Evolutionary conservation across 2,797 vertebrate genomes (phyloP), one percentile per base, ranked within the genome.

Genomic region (Scarus forsteni): DNA sequence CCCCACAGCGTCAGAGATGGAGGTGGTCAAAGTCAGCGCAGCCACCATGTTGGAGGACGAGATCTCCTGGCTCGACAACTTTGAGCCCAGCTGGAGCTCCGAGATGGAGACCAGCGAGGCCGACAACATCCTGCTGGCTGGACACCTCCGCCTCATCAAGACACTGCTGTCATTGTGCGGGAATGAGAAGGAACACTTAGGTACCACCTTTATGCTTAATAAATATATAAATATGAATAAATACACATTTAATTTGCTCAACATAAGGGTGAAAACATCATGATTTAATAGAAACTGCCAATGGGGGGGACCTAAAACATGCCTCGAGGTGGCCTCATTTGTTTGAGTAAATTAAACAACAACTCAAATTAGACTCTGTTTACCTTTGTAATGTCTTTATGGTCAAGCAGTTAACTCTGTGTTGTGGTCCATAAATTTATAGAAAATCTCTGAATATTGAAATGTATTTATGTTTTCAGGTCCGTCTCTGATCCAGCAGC

Each of bases 1-100:
- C 10, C 54, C 38, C 56, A 4, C 70, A 99, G 98, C 95, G 3
- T 96, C 97, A 38, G 98, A 99, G 94, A 99, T 99, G 98, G 98
- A 99, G 56, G 97, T 95, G 70, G 88, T 98, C 59, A 95, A 96
- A 82, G 95, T 99, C 81, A 98, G 97, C 44, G 96, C 98, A 1
- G 97, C 97, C 64, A 91, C 93, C 74, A 99, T 99, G 98, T 87
- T 99, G 78, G 98, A 99, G 89, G 98, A 99, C 58, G 98, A 99
- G 89, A 99, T 99, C 89, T 98, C 96, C 11, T 99, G 98, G 98
- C 93, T 99, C 10, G 97, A 99, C 86, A 99, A 99, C 87, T 99
- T 99, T 53, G 98, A 99, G 85, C 98, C 98, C 46, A 97, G 97
- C 66, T 97, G 97, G 91, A 98, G 96, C 12, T 96, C 96, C 0